phyloP scores from a whole-genome alignment of 2,113 vertebrate species.

The Spermophilus dauricus region DNA sequence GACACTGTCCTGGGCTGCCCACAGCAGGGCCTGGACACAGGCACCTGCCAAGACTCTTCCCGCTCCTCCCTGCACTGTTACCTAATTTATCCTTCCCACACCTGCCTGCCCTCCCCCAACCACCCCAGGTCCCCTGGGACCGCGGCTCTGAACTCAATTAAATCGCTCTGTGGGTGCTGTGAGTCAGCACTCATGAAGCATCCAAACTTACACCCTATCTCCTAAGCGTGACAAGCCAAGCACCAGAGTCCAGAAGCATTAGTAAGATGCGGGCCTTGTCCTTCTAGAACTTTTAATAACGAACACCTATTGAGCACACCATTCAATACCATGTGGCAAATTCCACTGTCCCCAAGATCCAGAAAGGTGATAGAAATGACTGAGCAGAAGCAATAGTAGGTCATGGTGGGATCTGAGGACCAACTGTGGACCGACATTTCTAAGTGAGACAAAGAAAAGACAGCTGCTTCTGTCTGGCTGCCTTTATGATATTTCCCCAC shows the following conservation, averaged over 20 bases:
- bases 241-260: background rate
- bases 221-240: background rate
- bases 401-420: background rate
- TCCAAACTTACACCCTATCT: background rate
- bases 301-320: background rate
- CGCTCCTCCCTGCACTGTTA: background rate
- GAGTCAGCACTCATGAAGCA: background rate
- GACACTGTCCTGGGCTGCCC: background rate
- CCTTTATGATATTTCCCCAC: background rate
- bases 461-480: background rate
- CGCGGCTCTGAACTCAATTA: background rate
- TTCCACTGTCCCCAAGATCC: background rate
- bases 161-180: background rate
- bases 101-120: background rate
- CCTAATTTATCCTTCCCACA: too few relatives aligned
- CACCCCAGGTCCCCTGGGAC: fast-evolving
- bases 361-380: background rate
- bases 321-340: background rate
- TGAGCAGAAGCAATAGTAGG: background rate
- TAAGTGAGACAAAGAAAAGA: background rate
- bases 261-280: background rate
- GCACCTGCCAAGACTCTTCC: background rate
- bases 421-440: background rate
- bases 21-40: fast-evolving
- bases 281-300: background rate